Evolutionary conservation across 1,140 invertebrate species (phyloP).

Genomic region (Drosophila willistoni): DNA sequence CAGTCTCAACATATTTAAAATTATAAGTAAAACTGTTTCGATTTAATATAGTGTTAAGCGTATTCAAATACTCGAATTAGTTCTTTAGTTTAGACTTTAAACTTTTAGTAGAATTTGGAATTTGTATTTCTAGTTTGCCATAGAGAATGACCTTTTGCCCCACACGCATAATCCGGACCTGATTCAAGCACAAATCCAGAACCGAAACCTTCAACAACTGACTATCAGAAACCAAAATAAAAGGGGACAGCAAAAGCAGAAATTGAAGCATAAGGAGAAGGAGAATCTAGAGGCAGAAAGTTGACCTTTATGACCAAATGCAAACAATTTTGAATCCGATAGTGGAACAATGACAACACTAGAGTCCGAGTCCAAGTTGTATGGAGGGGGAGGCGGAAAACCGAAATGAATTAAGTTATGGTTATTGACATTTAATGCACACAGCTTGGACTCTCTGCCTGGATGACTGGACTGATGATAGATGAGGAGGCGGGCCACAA

Average conservation of each 20-base stretch:
- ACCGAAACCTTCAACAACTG: background rate
- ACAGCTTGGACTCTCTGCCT: conserved; percentile 32
- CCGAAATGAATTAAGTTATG: conserved; percentile 64
- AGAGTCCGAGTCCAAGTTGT: background rate
- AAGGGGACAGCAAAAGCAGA: background rate
- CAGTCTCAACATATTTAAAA: too few relatives aligned
- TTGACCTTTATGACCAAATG: conserved; percentile 43
- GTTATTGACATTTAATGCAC: conserved; percentile 65
- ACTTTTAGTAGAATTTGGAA: too few relatives aligned
- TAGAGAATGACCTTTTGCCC: background rate
- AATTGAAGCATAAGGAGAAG: background rate
- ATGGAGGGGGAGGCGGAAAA: background rate
- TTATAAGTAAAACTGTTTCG: too few relatives aligned
- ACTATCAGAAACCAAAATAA: background rate
- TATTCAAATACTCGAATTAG: too few relatives aligned
- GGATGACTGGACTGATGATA: conserved; percentile 34
- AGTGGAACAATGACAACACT: conserved; percentile 48
- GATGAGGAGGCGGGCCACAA: conserved; percentile 30
- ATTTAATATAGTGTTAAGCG: too few relatives aligned
- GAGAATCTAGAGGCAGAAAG: background rate
- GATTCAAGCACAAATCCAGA: background rate
- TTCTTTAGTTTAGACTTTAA: too few relatives aligned
- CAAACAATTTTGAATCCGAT: conserved; percentile 47
- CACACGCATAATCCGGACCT: background rate
- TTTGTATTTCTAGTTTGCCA: background rate